Percentiles rank a stretch among this genome's conserved stretches.
Conservation (phyloP, 30 jellyfish, hydroid and myxozoan genomes). For the Pelagia noctiluca region DNA sequence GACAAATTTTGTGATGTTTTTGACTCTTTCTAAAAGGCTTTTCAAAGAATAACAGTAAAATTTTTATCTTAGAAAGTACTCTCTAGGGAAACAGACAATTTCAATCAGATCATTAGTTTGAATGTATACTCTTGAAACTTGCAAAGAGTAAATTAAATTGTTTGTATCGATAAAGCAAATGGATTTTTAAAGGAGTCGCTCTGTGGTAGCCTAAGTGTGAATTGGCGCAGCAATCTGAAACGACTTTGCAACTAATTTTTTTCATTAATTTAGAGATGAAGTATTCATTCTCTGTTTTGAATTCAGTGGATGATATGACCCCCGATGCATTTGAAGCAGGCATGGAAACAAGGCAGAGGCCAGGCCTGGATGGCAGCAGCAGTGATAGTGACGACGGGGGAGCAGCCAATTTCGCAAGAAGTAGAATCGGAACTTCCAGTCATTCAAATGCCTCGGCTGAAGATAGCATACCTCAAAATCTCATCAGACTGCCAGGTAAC, state of each 20-base stretch:
- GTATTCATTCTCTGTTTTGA: background rate
- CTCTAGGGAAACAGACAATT: too few species aligned
- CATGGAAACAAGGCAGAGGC: slow-evolving; percentile 64
- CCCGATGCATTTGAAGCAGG: slow-evolving; percentile 35
- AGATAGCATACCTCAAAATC: slow-evolving; percentile 47
- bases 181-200: background rate
- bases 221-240: too few species aligned
- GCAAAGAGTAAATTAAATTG: too few species aligned
- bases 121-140: too few species aligned
- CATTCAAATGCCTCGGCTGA: slow-evolving; percentile 47
- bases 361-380: slow-evolving; percentile 93
- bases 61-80: too few species aligned
- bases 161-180: background rate
- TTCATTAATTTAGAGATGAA: too few species aligned
- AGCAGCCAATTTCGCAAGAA: slow-evolving; percentile 75
- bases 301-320: background rate
- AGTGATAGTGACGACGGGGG: slow-evolving; percentile 91
- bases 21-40: too few species aligned
- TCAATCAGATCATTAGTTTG: too few species aligned
- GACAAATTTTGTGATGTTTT: too few species aligned
- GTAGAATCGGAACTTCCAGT: slow-evolving; percentile 62
- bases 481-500: slow-evolving; percentile 53
- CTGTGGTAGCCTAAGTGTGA: background rate
- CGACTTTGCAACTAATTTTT: too few species aligned
- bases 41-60: too few species aligned